These are phyloP conservation scores for Drosophila bocki DNA, from an alignment of 1,140 invertebrate genomes.

Conservation along the genomic window DNA sequence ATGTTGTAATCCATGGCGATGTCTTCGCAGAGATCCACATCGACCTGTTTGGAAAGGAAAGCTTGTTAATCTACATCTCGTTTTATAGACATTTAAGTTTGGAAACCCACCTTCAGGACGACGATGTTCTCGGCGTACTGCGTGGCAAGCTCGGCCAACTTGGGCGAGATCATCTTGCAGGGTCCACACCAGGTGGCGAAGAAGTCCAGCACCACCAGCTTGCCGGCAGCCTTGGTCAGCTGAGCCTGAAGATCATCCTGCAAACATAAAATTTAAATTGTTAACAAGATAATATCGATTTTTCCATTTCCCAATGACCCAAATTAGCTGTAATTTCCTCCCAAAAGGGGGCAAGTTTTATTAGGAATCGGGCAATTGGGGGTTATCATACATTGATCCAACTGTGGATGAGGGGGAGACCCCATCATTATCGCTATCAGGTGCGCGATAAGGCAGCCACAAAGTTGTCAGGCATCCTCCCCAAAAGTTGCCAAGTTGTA, in stretches of 20 bases:
- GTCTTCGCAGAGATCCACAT: slow-evolving; percentile 96
- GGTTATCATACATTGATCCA: slow-evolving; percentile 26
- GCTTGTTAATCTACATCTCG: not conserved
- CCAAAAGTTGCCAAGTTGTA: slow-evolving; percentile 30
- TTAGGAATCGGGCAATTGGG: not conserved
- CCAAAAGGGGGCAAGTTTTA: not conserved
- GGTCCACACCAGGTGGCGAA: slow-evolving; percentile 94
- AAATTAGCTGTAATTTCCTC: not conserved
- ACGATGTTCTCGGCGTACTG: slow-evolving; percentile 86
- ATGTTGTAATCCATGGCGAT: slow-evolving; percentile 92
- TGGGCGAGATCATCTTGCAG: slow-evolving; percentile 96
- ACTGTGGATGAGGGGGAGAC: not conserved
- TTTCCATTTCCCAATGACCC: slow-evolving; percentile 9
- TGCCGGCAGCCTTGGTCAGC: slow-evolving; percentile 91
- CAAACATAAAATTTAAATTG: slow-evolving; percentile 53
- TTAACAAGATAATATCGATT: slow-evolving; percentile 10
- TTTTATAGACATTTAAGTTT: not conserved
- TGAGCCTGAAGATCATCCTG: slow-evolving; percentile 90
- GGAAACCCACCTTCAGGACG: slow-evolving; percentile 86
- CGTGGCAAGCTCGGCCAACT: slow-evolving; percentile 88
- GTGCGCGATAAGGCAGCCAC: slow-evolving; percentile 29
- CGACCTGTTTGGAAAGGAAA: slow-evolving; percentile 88
- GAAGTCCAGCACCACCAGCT: slow-evolving; percentile 96
- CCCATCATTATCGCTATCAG: slow-evolving; percentile 27
- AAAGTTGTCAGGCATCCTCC: slow-evolving; percentile 35